Conservation (phyloP, 2,797 vertebrate species). For the Chrysocyon brachyurus region DNA sequence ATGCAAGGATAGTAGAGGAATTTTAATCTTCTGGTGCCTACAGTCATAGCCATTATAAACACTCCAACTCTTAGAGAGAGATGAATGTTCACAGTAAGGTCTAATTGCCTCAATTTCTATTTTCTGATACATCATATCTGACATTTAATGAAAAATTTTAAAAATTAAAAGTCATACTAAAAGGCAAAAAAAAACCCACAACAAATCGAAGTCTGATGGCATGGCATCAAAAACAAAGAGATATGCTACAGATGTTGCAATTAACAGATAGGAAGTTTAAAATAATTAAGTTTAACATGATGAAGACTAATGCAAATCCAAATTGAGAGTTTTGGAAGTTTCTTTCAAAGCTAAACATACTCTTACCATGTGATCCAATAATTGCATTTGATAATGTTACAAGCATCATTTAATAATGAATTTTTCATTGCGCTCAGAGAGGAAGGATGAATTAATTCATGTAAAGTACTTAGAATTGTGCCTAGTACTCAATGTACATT, state of each 20-base stretch:
- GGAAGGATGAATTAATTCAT: not conserved
- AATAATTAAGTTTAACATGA: not conserved
- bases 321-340: not conserved
- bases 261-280: not conserved
- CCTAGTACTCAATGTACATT: not conserved
- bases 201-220: not conserved
- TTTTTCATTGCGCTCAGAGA: slow-evolving; percentile 13
- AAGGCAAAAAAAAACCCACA: not conserved
- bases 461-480: not conserved
- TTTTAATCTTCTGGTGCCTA: not conserved
- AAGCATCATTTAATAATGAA: not conserved
- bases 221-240: not conserved
- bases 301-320: not conserved
- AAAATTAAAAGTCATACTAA: not conserved
- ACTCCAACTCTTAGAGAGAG: not conserved
- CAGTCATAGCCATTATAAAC: not conserved
- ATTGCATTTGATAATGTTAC: not conserved
- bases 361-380: not conserved
- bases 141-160: not conserved
- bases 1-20: not conserved
- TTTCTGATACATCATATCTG: not conserved
- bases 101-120: not conserved
- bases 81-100: not conserved
- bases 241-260: not conserved
- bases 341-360: not conserved